phyloP scores from a whole-genome alignment of 2,113 vertebrate genomes.

The Choloepus hoffmanni region DNA sequence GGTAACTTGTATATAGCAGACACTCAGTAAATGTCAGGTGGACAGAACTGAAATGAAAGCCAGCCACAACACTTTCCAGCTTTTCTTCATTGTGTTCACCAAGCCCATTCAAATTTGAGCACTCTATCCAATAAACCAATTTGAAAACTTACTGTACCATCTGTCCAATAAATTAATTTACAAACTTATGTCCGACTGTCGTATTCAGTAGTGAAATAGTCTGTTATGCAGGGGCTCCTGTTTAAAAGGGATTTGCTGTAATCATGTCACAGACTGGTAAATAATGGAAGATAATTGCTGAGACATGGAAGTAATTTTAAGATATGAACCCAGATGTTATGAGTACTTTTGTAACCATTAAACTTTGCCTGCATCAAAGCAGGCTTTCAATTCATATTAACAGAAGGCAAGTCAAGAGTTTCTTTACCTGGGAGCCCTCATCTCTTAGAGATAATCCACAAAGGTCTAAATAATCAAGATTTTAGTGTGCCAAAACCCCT shows the following conservation, averaged over 20 bases:
- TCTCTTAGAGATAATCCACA: conserved; percentile 51
- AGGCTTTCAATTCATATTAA: background rate
- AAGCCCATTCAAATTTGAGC: background rate
- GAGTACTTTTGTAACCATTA: background rate
- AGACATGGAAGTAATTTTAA: conserved; percentile 44
- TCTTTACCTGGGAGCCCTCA: background rate
- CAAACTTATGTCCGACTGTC: background rate
- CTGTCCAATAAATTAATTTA: conserved; percentile 37
- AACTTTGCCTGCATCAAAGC: background rate
- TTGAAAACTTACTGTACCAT: conserved; percentile 17
- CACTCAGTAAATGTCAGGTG: background rate
- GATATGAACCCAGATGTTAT: background rate
- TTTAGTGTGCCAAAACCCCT: background rate
- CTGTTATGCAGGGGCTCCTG: background rate
- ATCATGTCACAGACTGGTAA: background rate
- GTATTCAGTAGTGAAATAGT: background rate
- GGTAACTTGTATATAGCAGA: background rate
- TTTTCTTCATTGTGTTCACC: conserved; percentile 11
- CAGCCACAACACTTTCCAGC: background rate
- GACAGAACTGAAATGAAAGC: conserved; percentile 19
- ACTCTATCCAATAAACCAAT: conserved; percentile 2
- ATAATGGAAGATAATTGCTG: background rate
- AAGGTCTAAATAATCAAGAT: background rate
- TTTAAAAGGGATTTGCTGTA: background rate
- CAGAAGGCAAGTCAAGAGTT: background rate